phyloP scores from a whole-genome alignment of 2,797 vertebrate genomes.

The Austrolebias charrua region DNA sequence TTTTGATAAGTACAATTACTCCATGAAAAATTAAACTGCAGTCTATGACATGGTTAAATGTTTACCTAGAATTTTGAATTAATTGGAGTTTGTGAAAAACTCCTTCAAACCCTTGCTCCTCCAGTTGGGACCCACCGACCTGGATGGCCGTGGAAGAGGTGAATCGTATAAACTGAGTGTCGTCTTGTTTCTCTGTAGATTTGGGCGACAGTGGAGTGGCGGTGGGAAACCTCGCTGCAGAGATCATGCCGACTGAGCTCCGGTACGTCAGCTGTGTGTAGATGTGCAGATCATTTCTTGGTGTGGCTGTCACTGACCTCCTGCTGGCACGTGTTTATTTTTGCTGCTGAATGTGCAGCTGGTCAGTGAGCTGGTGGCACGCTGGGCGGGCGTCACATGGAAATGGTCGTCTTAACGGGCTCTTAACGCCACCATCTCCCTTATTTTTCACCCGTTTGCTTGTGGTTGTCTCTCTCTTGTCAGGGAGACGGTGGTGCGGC shows the following conservation, averaged over 20 bases:
- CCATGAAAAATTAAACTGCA: too few species aligned
- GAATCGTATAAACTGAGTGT: not conserved
- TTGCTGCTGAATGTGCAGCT: conserved; percentile 34
- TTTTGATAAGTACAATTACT: too few species aligned
- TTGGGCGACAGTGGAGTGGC: conserved; percentile 69
- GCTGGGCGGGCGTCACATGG: conserved; percentile 18
- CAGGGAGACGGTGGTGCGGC: conserved; percentile 86
- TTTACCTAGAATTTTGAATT: too few species aligned
- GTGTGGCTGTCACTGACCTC: conserved; percentile 27
- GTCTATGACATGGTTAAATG: too few species aligned
- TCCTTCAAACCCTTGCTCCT: too few species aligned
- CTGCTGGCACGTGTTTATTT: conserved; percentile 35
- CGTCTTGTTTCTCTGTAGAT: conserved; percentile 54
- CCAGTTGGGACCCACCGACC: too few species aligned
- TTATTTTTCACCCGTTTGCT: not conserved
- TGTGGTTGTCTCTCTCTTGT: not conserved
- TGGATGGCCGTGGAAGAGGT: too few species aligned
- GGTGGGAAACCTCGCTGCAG: conserved; percentile 85
- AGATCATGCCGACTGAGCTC: conserved; percentile 90
- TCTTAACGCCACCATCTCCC: not conserved
- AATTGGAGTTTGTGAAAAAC: too few species aligned
- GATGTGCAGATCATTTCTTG: not conserved
- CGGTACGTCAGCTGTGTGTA: conserved; percentile 71
- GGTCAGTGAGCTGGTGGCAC: conserved; percentile 19
- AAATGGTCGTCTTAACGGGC: conserved; percentile 1